A percentile compares a stretch with the other conserved stretches of the same genome.
These are phyloP conservation scores for Hoplias malabaricus DNA, from an alignment of 2,113 vertebrate genomes.

Conservation along the genomic window DNA sequence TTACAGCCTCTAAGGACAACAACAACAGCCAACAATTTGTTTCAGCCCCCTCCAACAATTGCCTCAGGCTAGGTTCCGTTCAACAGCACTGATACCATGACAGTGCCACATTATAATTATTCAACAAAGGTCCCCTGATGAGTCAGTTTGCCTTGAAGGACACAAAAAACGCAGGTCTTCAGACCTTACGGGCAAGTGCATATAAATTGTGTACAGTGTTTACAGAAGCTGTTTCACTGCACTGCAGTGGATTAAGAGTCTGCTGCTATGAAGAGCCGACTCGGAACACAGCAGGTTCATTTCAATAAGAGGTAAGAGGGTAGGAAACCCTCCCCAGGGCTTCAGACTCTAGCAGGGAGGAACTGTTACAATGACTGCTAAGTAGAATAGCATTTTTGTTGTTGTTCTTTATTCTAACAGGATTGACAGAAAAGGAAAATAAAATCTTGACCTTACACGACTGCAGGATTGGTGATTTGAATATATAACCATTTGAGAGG, in stretches of 20 bases:
- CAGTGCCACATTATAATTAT: neutral
- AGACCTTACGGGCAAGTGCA: neutral
- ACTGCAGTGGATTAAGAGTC: neutral
- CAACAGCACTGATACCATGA: neutral
- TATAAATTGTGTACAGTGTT: neutral
- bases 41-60: slow-evolving; percentile 1
- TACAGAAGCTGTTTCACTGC: neutral
- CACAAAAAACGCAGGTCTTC: neutral
- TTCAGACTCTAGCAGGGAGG: neutral
- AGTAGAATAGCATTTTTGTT: slow-evolving; percentile 40
- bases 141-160: neutral
- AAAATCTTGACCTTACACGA: slow-evolving; percentile 24
- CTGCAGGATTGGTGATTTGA: slow-evolving; percentile 24
- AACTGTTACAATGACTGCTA: slow-evolving; percentile 33
- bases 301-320: slow-evolving; percentile 37
- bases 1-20: slow-evolving; percentile 12
- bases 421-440: slow-evolving; percentile 2
- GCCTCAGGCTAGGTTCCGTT: slow-evolving; percentile 10
- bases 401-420: slow-evolving; percentile 22
- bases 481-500: slow-evolving; percentile 12
- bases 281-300: slow-evolving; percentile 25
- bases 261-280: neutral
- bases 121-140: slow-evolving; percentile 12
- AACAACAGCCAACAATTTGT: neutral
- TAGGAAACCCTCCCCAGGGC: neutral